These are phyloP conservation scores for Scrobipalpa costella DNA, from an alignment of 2,888 invertebrate species.

Conservation along the genomic window DNA sequence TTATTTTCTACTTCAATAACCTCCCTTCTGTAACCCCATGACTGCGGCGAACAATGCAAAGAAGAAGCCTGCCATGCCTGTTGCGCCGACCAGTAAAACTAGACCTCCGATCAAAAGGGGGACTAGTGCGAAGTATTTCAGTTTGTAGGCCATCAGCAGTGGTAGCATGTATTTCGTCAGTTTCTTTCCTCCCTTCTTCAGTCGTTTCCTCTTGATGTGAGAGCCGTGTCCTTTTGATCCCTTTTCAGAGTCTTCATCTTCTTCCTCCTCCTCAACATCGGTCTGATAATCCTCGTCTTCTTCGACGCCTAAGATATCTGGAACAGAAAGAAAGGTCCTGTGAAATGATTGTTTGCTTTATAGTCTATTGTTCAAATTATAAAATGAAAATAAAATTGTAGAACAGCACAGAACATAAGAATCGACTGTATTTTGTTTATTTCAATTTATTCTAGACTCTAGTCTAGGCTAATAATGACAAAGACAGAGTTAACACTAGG, in stretches of 20 bases:
- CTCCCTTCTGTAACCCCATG: conserved; percentile 85
- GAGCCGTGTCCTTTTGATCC: conserved; percentile 36
- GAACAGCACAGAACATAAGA: neutral
- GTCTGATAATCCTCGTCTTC: conserved; percentile 55
- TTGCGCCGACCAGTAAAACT: conserved; percentile 87
- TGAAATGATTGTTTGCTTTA: conserved; percentile 14
- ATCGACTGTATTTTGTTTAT: no score
- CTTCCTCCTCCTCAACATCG: conserved; percentile 57
- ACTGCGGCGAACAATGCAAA: conserved; percentile 92
- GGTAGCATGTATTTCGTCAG: conserved; percentile 87
- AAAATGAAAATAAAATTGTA: neutral
- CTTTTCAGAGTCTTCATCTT: conserved; percentile 51
- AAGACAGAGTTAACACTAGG: no score
- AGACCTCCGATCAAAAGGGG: conserved; percentile 88
- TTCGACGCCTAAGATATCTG: conserved; percentile 68
- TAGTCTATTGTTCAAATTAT: neutral
- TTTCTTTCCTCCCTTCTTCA: conserved; percentile 81
- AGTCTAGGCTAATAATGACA: no score
- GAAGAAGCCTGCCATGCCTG: conserved; percentile 92
- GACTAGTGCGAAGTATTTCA: conserved; percentile 89
- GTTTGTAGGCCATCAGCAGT: conserved; percentile 89
- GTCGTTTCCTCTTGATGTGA: conserved; percentile 52
- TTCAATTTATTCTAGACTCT: no score
- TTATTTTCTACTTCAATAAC: conserved; percentile 56
- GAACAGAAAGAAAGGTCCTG: conserved; percentile 36